phyloP scores from a whole-genome alignment of 2,797 vertebrate genomes.

The Chloroceryle amazona region DNA sequence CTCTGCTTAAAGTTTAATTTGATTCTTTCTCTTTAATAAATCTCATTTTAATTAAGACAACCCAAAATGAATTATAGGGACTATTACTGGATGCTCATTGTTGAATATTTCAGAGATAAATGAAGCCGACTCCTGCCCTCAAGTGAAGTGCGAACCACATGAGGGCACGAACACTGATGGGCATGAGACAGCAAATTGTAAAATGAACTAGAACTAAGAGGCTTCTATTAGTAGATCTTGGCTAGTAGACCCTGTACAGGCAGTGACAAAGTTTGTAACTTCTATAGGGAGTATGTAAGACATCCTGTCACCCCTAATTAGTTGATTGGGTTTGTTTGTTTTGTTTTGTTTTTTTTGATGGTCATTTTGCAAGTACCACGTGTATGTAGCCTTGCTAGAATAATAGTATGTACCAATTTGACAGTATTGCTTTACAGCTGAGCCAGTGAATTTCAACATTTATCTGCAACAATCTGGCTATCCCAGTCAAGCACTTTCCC shows the following conservation, averaged over 20 bases:
- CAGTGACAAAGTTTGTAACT: background rate
- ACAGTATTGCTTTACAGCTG: background rate
- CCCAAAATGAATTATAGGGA: constrained; percentile 37
- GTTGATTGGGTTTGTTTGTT: background rate
- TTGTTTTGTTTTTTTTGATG: background rate
- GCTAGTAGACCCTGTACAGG: background rate
- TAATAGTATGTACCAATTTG: background rate
- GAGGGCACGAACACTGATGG: background rate
- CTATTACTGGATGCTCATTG: constrained; percentile 5
- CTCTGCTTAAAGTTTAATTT: constrained; percentile 68
- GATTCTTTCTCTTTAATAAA: constrained; percentile 62
- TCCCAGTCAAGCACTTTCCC: constrained; percentile 10
- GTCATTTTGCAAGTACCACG: background rate
- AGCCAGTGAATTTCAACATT: background rate
- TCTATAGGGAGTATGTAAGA: background rate
- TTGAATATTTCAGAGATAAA: constrained; percentile 36
- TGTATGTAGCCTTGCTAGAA: background rate
- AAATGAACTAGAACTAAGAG: background rate
- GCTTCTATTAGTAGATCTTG: background rate
- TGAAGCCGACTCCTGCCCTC: constrained; percentile 13
- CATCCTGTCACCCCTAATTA: background rate
- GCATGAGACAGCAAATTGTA: background rate
- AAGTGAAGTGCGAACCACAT: constrained; percentile 2
- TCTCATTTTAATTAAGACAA: constrained; percentile 66
- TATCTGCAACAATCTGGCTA: background rate